phyloP scores from a whole-genome alignment of 2,888 invertebrate genomes.

The Copidosoma aretas region DNA sequence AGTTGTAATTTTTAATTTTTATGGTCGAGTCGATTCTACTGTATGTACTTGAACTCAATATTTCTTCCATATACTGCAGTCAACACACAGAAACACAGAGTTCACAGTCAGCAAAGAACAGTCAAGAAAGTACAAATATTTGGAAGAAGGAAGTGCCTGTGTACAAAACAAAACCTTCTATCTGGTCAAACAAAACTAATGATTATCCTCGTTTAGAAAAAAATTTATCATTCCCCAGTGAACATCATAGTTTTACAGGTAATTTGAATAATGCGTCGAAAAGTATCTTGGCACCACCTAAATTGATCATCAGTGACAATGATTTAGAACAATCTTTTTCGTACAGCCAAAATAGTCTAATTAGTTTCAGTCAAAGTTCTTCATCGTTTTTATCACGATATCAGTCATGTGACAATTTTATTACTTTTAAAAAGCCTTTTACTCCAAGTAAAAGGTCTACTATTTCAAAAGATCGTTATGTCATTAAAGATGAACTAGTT shows the following conservation, averaged over 20 bases:
- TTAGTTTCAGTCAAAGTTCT: no score
- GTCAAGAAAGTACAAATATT: constrained; percentile 29
- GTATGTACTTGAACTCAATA: background rate
- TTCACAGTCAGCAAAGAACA: constrained; percentile 5
- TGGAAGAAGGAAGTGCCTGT: constrained; percentile 29
- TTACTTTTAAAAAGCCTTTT: background rate
- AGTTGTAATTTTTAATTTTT: background rate
- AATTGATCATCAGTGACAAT: constrained; percentile 13
- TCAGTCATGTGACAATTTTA: background rate
- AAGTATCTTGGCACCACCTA: constrained; percentile 25
- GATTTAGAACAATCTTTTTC: background rate
- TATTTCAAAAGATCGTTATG: background rate
- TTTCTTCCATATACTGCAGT: background rate
- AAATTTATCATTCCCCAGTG: background rate
- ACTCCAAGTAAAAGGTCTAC: background rate
- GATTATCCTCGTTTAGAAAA: background rate
- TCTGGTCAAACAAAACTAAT: background rate
- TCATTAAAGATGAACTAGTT: no score
- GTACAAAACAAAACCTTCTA: constrained; percentile 11
- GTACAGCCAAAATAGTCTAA: background rate
- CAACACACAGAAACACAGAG: background rate
- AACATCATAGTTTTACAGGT: no score
- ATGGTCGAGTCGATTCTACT: background rate
- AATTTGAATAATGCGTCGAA: constrained; percentile 1
- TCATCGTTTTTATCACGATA: no score